Evolutionary conservation across 2,113 vertebrate species (phyloP).

Genomic region (Phodopus roborovskii): DNA sequence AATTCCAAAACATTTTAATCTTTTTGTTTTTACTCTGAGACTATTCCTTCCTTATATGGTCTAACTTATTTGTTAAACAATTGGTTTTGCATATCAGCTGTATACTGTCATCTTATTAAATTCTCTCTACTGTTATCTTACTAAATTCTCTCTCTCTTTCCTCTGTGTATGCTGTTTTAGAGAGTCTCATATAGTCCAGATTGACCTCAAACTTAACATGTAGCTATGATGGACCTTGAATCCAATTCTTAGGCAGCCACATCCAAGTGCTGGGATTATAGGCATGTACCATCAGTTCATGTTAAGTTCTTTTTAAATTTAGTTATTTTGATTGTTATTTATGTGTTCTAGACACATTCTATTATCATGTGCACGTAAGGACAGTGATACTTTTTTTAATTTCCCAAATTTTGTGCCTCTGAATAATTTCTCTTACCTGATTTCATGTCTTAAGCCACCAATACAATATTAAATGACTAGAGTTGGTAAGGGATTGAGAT

Average conservation of each 20-base stretch:
- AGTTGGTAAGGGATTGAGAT: not conserved
- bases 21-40: not conserved
- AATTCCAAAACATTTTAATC: not conserved
- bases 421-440: not conserved
- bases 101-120: too few relatives aligned
- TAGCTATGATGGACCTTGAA: too few relatives aligned
- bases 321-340: not conserved
- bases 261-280: not conserved
- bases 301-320: not conserved
- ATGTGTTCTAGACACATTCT: not conserved
- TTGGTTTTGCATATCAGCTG: too few relatives aligned
- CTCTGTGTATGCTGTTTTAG: too few relatives aligned
- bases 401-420: not conserved
- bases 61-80: not conserved
- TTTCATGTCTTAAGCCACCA: not conserved
- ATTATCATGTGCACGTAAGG: not conserved
- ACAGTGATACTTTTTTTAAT: not conserved
- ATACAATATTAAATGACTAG: not conserved
- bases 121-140: too few relatives aligned
- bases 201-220: too few relatives aligned
- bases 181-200: too few relatives aligned
- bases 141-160: too few relatives aligned
- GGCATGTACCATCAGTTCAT: not conserved
- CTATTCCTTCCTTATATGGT: not conserved
- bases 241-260: not conserved